phyloP scores from a whole-genome alignment of 2,888 invertebrate species.

The Drosophila meridiana region DNA sequence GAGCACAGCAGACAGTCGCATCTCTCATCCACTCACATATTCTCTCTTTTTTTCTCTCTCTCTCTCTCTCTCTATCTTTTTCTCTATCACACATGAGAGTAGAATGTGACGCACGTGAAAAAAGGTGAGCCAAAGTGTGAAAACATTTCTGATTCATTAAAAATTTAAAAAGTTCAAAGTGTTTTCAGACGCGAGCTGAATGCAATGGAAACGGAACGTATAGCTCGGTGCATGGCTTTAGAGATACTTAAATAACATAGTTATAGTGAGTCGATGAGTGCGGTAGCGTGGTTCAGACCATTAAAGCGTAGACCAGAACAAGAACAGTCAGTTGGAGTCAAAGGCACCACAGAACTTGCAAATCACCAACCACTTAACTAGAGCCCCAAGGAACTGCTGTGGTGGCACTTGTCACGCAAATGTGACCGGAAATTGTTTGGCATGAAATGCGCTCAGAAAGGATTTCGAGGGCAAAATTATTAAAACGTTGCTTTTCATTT shows the following conservation, averaged over 20 bases:
- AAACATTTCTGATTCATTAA: constrained; percentile 84
- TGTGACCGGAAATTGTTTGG: constrained; percentile 76
- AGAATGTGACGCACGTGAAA: constrained; percentile 40
- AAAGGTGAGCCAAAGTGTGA: constrained; percentile 74
- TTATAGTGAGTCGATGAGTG: constrained; percentile 21
- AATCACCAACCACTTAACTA: constrained; percentile 32
- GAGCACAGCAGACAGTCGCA: constrained; percentile 39
- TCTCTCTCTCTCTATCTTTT: neutral
- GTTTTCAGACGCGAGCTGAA: constrained; percentile 71
- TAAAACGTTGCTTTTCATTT: constrained; percentile 77
- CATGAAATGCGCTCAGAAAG: constrained; percentile 56
- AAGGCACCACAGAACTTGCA: constrained; percentile 51
- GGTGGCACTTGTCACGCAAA: constrained; percentile 72
- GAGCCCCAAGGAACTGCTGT: constrained; percentile 14
- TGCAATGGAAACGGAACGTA: constrained; percentile 42
- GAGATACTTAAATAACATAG: constrained; percentile 16
- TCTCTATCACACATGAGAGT: constrained; percentile 29
- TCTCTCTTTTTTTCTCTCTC: neutral
- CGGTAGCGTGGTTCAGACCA: neutral
- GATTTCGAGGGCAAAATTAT: constrained; percentile 72
- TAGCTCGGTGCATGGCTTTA: constrained; percentile 38
- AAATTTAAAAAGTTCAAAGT: constrained; percentile 85
- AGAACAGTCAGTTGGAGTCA: constrained; percentile 21
- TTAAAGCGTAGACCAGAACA: constrained; percentile 14
- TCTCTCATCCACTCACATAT: constrained; percentile 17